Conservation (phyloP, 1,140 invertebrate genomes). For the Laupala kohalensis region DNA sequence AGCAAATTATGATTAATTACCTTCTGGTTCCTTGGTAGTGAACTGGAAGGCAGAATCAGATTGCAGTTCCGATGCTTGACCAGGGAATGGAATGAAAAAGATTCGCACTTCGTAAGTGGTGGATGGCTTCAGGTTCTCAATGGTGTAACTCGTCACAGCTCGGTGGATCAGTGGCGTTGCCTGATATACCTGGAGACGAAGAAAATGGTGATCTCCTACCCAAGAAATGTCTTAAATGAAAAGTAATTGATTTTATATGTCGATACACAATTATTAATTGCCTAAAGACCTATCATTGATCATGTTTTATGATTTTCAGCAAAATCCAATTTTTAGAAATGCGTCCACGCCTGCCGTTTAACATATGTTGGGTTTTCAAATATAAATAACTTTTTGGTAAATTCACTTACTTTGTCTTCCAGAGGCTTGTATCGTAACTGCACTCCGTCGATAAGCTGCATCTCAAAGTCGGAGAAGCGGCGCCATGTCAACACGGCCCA, state of each 20-base stretch:
- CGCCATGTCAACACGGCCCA: conserved; percentile 68
- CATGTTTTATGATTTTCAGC: no score
- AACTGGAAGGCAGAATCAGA: conserved; percentile 52
- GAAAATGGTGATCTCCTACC: background rate
- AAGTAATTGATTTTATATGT: background rate
- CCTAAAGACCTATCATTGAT: no score
- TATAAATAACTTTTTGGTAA: no score
- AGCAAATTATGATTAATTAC: conserved; percentile 1
- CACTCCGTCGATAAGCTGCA: conserved; percentile 59
- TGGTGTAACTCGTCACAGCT: conserved; percentile 52
- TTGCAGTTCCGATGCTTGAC: conserved; percentile 55
- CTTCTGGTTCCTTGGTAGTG: conserved; percentile 30
- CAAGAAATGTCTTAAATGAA: background rate
- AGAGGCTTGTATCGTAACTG: conserved; percentile 57
- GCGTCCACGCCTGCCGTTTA: no score
- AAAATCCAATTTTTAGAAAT: no score
- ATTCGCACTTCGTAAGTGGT: conserved; percentile 63
- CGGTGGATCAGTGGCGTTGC: conserved; percentile 63
- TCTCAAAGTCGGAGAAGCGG: conserved; percentile 62
- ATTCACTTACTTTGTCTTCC: conserved; percentile 36
- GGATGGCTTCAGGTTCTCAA: conserved; percentile 56
- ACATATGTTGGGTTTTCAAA: no score
- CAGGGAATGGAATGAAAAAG: conserved; percentile 59
- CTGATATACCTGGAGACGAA: conserved; percentile 40
- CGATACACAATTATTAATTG: background rate